Conservation (phyloP, 2,113 vertebrate genomes). For the Myrmophylax atrothorax region DNA sequence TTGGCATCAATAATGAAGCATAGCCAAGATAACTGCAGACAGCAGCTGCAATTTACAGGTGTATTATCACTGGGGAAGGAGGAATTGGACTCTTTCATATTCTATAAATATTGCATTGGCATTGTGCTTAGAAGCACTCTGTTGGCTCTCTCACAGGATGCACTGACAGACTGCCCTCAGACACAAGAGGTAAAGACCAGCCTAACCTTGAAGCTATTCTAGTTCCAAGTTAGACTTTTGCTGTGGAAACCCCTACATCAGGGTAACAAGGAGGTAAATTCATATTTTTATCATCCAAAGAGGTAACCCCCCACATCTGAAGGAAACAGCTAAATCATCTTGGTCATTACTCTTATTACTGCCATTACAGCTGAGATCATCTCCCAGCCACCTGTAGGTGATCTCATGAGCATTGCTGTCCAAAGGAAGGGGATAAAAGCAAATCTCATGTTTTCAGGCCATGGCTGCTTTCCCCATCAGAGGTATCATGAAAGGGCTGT, state of each 20-base stretch:
- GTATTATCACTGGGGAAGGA: background rate
- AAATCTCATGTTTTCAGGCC: background rate
- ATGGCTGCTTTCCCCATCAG: background rate
- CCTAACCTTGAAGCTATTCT: background rate
- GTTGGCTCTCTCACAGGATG: background rate
- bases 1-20: background rate
- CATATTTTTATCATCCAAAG: background rate
- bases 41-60: background rate
- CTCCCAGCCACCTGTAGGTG: background rate
- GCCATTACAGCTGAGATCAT: background rate
- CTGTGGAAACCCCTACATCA: background rate
- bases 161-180: background rate
- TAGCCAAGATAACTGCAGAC: background rate
- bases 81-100: background rate
- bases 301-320: background rate
- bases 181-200: background rate
- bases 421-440: background rate
- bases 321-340: background rate
- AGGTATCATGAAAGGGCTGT: background rate
- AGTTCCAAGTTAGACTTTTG: background rate
- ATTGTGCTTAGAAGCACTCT: background rate
- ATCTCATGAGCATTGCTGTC: background rate
- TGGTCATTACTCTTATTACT: background rate
- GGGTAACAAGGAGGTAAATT: background rate
- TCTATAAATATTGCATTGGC: background rate